Percentiles rank a stretch among this genome's conserved stretches.
These are phyloP conservation scores for Panthera uncia DNA, from an alignment of 2,113 vertebrate genomes.

Conservation along the genomic window DNA sequence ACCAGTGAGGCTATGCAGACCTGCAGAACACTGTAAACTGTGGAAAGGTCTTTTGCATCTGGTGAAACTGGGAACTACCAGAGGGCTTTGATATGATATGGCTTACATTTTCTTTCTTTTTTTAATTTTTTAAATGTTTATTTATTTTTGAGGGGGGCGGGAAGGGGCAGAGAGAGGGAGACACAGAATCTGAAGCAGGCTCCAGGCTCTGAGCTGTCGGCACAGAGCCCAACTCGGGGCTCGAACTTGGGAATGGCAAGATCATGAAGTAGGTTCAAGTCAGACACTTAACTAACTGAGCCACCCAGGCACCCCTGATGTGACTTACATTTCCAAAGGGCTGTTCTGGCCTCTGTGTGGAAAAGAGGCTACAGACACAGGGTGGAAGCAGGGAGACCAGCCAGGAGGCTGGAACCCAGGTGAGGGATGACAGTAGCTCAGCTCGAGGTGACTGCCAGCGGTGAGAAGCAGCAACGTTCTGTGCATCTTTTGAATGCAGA, in stretches of 20 bases:
- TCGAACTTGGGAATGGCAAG: too few species aligned
- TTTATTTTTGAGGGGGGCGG: too few species aligned
- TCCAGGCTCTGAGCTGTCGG: too few species aligned
- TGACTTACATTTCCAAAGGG: neutral
- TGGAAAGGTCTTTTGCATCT: neutral
- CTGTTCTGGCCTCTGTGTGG: neutral
- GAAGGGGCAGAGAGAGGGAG: too few species aligned
- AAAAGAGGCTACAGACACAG: neutral
- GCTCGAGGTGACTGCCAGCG: neutral
- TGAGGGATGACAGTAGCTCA: neutral
- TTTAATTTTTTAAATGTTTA: too few species aligned
- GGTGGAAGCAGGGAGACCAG: neutral
- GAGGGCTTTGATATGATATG: neutral
- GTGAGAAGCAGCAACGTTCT: neutral
- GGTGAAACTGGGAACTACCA: neutral
- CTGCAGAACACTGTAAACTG: neutral
- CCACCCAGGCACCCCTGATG: too few species aligned
- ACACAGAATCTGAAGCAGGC: too few species aligned
- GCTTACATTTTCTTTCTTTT: neutral
- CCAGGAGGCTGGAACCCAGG: neutral
- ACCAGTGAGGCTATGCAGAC: neutral
- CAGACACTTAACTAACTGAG: too few species aligned
- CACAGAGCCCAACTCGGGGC: too few species aligned
- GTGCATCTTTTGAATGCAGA: neutral
- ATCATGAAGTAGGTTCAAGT: too few species aligned